phyloP scores from a whole-genome alignment of 2,888 invertebrate genomes.

The Leptinotarsa peninsularis region DNA sequence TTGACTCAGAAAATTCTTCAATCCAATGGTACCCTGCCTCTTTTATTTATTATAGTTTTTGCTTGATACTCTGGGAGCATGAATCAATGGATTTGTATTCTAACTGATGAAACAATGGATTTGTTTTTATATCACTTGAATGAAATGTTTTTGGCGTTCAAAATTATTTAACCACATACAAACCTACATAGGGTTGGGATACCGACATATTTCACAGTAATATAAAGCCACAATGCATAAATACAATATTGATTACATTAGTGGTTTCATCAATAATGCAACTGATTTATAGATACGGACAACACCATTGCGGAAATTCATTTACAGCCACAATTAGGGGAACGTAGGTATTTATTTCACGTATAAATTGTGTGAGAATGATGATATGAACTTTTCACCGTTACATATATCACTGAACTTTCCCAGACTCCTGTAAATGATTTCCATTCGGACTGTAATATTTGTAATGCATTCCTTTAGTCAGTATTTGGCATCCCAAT shows the following conservation, averaged over 20 bases:
- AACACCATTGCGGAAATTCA: slow-evolving; percentile 3
- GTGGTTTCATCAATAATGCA: slow-evolving; percentile 13
- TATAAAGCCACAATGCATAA: not conserved
- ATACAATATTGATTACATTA: slow-evolving; percentile 4
- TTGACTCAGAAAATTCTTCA: too few relatives aligned
- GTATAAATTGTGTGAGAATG: not conserved
- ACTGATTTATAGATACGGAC: slow-evolving; percentile 5
- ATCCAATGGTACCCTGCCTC: too few relatives aligned
- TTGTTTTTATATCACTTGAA: too few relatives aligned
- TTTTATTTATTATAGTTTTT: too few relatives aligned
- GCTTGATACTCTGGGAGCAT: too few relatives aligned
- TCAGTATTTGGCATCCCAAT: too few relatives aligned
- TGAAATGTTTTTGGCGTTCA: too few relatives aligned
- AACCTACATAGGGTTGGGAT: not conserved
- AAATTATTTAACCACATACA: not conserved
- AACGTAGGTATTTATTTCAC: not conserved
- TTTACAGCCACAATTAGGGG: not conserved
- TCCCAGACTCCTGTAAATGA: not conserved
- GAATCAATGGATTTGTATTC: too few relatives aligned
- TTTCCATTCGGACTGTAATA: too few relatives aligned
- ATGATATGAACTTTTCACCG: not conserved
- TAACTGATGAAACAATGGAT: too few relatives aligned
- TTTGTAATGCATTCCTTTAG: too few relatives aligned
- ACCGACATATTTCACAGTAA: not conserved
- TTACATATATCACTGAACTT: not conserved